phyloP scores from a whole-genome alignment of 2,888 invertebrate genomes.

The Erebia palarica region DNA sequence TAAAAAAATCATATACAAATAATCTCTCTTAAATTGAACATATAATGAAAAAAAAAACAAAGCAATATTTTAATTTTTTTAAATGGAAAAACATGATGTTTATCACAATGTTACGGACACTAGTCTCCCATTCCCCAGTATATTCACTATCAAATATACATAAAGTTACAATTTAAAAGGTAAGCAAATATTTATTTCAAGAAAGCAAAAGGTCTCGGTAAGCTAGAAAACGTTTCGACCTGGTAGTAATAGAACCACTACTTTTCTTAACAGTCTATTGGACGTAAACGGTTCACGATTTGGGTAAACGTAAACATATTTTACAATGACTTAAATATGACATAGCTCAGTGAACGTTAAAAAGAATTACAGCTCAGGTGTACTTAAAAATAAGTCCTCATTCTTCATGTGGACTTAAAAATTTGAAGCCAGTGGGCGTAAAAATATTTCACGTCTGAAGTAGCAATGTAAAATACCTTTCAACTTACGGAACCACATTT shows the following conservation, averaged over 20 bases:
- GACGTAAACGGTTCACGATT: not conserved
- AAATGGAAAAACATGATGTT: conserved; percentile 77
- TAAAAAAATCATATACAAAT: conserved; percentile 79
- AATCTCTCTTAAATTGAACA: conserved; percentile 74
- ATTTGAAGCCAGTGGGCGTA: too few species aligned
- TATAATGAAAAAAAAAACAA: conserved; percentile 69
- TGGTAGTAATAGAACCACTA: not conserved
- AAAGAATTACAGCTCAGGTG: not conserved
- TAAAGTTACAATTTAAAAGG: conserved; percentile 73
- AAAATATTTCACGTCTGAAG: not conserved
- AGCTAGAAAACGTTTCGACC: conserved; percentile 1
- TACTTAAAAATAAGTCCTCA: not conserved
- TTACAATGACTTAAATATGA: too few species aligned
- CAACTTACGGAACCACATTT: not conserved
- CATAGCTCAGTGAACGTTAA: not conserved
- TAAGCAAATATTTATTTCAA: conserved; percentile 69
- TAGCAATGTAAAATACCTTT: not conserved
- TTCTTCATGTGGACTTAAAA: not conserved
- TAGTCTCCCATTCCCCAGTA: conserved; percentile 63
- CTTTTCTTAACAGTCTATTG: not conserved
- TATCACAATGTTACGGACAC: conserved; percentile 81
- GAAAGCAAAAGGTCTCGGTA: conserved; percentile 71
- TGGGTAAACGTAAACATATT: not conserved
- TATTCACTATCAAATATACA: conserved; percentile 79
- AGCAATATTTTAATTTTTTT: conserved; percentile 62